Base-by-base conservation (phyloP, 2,113 vertebrate species). In the Oryzias javanicus region DNA sequence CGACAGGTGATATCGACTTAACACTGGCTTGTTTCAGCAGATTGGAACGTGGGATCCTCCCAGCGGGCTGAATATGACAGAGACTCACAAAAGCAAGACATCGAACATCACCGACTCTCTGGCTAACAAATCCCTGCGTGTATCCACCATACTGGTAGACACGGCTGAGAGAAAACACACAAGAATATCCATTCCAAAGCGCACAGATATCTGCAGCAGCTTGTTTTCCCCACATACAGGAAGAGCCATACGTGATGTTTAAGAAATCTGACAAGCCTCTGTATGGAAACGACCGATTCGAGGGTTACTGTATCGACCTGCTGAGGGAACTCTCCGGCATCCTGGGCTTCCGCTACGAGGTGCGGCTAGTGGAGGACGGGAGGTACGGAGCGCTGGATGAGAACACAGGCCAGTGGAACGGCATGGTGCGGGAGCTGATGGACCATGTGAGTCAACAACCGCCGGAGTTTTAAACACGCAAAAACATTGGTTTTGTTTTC, bases 241-340 rank as follows among this genome's bases (percentile, higher is more conserved):
- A 97, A 86, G 97, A 98, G 85, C 97, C 97, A 1, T 98, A 98
- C 60, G 96, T 98, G 73, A 94, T 98, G 90, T 99, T 98, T 77
- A 99, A 98, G 90, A 99, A 98, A 73, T 99, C 96, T 13, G 97
- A 98, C 84, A 98, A 98, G 70, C 96, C 97, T 50, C 91, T 99
- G 49, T 98, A 96, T 12, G 97, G 96, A 22, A 98, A 99, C 51
- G 96, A 98, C 81, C 93, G 96, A 45, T 98, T 99, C 56, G 96
- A 99, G 74, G 97, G 97, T 41, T 99, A 93, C 82, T 99, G 97
- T 27, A 98, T 99, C 74, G 97, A 99, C 81, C 92, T 99, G 64
- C 92, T 99, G 52, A 92, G 93, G 76, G 96, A 99, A 77, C 90
- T 99, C 29, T 94, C 97, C 1, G 91, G 91, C 64, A 98, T 99